phyloP scores from a whole-genome alignment of 2,113 vertebrate genomes.

The Oreochromis spilurus region DNA sequence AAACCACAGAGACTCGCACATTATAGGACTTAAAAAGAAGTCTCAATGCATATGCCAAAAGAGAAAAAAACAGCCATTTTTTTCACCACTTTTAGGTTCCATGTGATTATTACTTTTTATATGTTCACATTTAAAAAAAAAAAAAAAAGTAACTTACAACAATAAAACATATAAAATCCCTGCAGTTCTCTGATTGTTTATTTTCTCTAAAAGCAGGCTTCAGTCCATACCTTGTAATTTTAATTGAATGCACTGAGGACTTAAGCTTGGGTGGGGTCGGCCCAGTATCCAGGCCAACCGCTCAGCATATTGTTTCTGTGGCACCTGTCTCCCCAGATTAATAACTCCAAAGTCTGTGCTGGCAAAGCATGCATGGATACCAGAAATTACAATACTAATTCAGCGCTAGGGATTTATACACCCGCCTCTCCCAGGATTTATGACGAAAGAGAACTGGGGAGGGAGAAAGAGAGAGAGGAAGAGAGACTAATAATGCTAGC shows the following conservation, averaged over 20 bases:
- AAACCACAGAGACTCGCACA: conserved; percentile 22
- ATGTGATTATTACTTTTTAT: not conserved
- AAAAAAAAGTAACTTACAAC: not conserved
- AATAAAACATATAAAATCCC: not conserved
- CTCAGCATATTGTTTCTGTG: conserved; percentile 66
- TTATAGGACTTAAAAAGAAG: not conserved
- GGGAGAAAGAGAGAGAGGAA: conserved; percentile 6
- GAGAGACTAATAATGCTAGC: conserved; percentile 60
- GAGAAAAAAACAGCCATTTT: not conserved
- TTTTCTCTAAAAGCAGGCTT: conserved; percentile 32
- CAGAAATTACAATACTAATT: conserved; percentile 73
- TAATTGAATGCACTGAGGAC: conserved; percentile 56
- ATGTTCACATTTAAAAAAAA: not conserved
- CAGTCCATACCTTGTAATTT: conserved; percentile 48
- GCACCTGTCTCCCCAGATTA: conserved; percentile 65
- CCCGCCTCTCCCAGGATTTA: conserved; percentile 62
- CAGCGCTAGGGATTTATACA: conserved; percentile 63
- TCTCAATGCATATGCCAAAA: not conserved
- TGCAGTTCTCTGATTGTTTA: conserved; percentile 1
- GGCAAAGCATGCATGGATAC: conserved; percentile 58
- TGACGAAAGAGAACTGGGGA: conserved; percentile 20
- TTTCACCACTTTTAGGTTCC: not conserved
- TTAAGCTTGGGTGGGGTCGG: conserved; percentile 52
- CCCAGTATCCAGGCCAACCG: conserved; percentile 47
- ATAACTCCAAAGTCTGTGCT: conserved; percentile 58